Evolutionary conservation across 2,113 vertebrate species (phyloP).

Genomic region (Gallinago undulata): DNA sequence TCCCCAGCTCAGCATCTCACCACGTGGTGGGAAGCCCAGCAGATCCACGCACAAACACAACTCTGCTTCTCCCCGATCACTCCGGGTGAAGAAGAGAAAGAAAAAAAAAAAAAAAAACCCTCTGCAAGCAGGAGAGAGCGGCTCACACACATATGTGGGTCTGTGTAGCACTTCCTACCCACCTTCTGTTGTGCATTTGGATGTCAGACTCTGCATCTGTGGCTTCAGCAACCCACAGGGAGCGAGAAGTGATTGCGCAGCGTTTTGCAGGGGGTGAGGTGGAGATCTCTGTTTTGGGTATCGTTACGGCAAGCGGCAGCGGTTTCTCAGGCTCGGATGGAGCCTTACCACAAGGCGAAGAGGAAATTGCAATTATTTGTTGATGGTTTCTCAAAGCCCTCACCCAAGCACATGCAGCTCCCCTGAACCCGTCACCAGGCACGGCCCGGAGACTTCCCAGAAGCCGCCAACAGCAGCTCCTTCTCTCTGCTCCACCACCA

Average conservation of each 20-base stretch:
- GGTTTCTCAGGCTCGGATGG: not conserved
- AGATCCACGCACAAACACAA: not conserved
- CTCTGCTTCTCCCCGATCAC: accelerated
- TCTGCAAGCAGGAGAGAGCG: not conserved
- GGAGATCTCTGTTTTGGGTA: not conserved
- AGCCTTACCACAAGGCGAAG: not conserved
- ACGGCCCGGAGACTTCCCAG: not conserved
- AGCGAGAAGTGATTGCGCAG: not conserved
- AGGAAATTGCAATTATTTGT: constrained; percentile 30
- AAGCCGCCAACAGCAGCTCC: not conserved
- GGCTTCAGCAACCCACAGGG: not conserved
- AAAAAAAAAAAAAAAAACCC: not conserved
- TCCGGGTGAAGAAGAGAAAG: not conserved
- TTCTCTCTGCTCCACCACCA: not conserved
- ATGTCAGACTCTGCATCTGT: not conserved
- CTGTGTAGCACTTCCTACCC: not conserved
- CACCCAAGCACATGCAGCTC: not conserved
- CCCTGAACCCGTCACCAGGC: not conserved
- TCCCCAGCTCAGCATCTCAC: accelerated
- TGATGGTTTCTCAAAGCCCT: constrained; percentile 29
- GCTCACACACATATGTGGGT: not conserved
- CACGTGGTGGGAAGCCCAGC: accelerated
- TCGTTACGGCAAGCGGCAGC: not conserved
- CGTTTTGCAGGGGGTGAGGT: not conserved
- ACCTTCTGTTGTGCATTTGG: not conserved